Evolutionary conservation across 2,888 invertebrate species (phyloP).

Genomic region (Yponomeuta plumbellus): DNA sequence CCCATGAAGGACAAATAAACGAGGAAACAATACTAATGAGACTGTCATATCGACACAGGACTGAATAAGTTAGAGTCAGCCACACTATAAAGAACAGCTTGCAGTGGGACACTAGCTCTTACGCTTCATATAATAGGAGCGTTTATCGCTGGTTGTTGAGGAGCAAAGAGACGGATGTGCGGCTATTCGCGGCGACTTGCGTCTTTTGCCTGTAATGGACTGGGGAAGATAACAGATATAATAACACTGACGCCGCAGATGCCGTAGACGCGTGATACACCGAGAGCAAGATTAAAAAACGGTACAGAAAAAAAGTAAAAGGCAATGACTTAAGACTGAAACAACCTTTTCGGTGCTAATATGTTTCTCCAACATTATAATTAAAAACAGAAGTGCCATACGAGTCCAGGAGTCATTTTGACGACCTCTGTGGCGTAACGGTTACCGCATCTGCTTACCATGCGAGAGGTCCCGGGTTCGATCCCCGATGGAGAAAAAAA

Average conservation of each 20-base stretch:
- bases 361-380: too few relatives aligned
- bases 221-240: slow-evolving; percentile 47
- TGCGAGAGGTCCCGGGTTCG: too few relatives aligned
- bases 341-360: too few relatives aligned
- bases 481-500: too few relatives aligned
- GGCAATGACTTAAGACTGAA: too few relatives aligned
- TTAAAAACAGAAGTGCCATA: too few relatives aligned
- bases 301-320: too few relatives aligned
- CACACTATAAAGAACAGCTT: neutral
- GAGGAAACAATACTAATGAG: neutral
- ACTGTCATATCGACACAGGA: neutral
- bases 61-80: neutral
- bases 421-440: too few relatives aligned
- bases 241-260: slow-evolving; percentile 41
- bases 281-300: slow-evolving; percentile 18
- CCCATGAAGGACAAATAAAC: neutral
- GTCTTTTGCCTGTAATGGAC: slow-evolving; percentile 33
- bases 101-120: neutral
- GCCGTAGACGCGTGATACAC: slow-evolving; percentile 29
- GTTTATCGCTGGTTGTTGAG: neutral
- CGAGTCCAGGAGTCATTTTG: too few relatives aligned
- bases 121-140: neutral
- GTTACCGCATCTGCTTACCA: too few relatives aligned
- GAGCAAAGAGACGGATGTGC: neutral
- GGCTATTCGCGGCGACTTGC: slow-evolving; percentile 4